A percentile compares a stretch with the other conserved stretches of the same genome.
Evolutionary conservation across 1,140 invertebrate genomes (phyloP).

Genomic region (Teleopsis dalmanni): DNA sequence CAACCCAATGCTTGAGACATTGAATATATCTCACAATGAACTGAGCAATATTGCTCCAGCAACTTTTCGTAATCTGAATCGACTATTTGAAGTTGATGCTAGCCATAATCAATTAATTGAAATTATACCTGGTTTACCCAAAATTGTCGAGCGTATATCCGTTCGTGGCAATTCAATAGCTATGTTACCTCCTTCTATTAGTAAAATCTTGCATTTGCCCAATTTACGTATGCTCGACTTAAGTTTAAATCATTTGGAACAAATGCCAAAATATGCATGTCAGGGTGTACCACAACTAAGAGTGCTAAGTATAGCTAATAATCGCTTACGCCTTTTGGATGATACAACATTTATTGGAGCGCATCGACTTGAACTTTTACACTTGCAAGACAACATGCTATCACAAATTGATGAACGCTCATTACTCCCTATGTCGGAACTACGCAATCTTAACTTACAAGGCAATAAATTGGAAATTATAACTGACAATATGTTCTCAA

Average conservation of each 20-base stretch:
- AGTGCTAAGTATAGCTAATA: slow-evolving; percentile 68
- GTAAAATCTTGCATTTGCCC: slow-evolving; percentile 61
- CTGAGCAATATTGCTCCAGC: slow-evolving; percentile 59
- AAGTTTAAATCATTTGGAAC: slow-evolving; percentile 67
- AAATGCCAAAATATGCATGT: slow-evolving; percentile 57
- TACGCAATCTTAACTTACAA: slow-evolving; percentile 63
- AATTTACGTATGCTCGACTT: slow-evolving; percentile 65
- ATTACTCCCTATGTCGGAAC: slow-evolving; percentile 54
- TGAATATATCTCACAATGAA: slow-evolving; percentile 71
- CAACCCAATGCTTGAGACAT: slow-evolving; percentile 62
- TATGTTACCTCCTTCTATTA: slow-evolving; percentile 53
- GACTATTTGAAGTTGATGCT: slow-evolving; percentile 70
- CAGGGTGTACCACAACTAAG: slow-evolving; percentile 61
- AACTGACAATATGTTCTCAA: slow-evolving; percentile 58
- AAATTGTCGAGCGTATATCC: slow-evolving; percentile 69
- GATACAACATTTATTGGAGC: slow-evolving; percentile 62
- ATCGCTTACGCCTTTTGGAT: slow-evolving; percentile 63
- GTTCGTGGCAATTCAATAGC: slow-evolving; percentile 66
- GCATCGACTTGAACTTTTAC: slow-evolving; percentile 63
- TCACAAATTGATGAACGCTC: slow-evolving; percentile 58
- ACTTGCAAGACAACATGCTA: slow-evolving; percentile 68
- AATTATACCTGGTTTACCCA: slow-evolving; percentile 64
- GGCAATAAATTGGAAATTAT: slow-evolving; percentile 69
- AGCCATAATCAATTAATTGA: slow-evolving; percentile 65
- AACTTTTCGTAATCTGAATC: slow-evolving; percentile 63